These are phyloP conservation scores for Netelia melanura DNA, from an alignment of 2,888 invertebrate genomes.

Conservation along the genomic window DNA sequence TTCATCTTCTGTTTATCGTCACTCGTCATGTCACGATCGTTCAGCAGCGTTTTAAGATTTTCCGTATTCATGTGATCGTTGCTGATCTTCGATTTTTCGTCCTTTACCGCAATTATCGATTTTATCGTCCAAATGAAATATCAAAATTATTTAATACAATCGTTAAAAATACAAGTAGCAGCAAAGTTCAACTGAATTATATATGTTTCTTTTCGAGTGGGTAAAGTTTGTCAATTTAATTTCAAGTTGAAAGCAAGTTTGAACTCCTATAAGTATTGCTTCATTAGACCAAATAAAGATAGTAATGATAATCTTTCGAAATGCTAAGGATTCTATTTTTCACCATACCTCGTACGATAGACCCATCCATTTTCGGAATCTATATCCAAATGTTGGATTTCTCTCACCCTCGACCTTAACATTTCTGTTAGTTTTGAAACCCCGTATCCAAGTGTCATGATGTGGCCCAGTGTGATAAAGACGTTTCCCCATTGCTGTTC, in stretches of 20 bases:
- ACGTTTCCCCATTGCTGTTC: constrained; percentile 59
- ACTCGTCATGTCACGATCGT: constrained; percentile 85
- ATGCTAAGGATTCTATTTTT: not conserved
- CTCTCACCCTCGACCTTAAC: constrained; percentile 89
- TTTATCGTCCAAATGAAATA: not conserved
- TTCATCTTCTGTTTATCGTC: constrained; percentile 91
- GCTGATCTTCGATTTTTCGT: constrained; percentile 69
- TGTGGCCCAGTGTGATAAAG: constrained; percentile 68
- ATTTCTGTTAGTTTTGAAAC: constrained; percentile 93
- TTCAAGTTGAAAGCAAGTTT: not conserved
- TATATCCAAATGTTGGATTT: constrained; percentile 87
- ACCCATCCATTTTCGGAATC: constrained; percentile 78
- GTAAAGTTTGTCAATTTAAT: no score
- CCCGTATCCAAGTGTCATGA: constrained; percentile 87
- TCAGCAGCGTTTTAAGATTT: constrained; percentile 86
- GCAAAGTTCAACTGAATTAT: not conserved
- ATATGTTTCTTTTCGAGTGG: not conserved
- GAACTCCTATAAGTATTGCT: not conserved
- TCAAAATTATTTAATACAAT: not conserved
- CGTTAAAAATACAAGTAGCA: not conserved
- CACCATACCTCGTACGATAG: constrained; percentile 66
- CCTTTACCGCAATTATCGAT: constrained; percentile 65
- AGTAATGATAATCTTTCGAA: not conserved
- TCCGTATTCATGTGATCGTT: constrained; percentile 84
- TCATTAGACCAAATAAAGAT: no score